Conservation (phyloP, 2,888 invertebrate genomes). For the Scotopteryx bipunctaria region DNA sequence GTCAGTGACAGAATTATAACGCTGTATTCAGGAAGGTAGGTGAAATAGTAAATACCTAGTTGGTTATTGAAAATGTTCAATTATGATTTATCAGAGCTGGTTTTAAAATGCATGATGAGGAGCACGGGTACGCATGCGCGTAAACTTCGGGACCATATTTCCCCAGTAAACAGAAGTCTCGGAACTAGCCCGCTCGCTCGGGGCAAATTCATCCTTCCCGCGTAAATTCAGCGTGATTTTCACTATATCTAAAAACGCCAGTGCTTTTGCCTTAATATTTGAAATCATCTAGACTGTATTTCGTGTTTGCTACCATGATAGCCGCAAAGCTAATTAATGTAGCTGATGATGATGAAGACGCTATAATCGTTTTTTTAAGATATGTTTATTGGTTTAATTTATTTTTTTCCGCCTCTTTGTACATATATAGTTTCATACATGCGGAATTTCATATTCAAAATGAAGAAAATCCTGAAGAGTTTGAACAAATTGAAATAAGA, state of each 20-base stretch:
- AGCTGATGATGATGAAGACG: not conserved
- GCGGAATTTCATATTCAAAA: not conserved
- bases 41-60: no score
- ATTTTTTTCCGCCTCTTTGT: not conserved
- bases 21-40: no score
- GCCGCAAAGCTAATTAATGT: not conserved
- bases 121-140: constrained; percentile 22
- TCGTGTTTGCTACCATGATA: constrained; percentile 4
- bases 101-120: not conserved
- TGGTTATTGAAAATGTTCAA: not conserved
- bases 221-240: constrained; percentile 18
- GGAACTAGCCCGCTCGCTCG: constrained; percentile 6
- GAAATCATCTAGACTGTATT: not conserved
- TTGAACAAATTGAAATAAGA: not conserved
- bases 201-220: not conserved
- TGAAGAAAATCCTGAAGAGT: not conserved
- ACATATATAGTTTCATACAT: not conserved
- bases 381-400: not conserved
- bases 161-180: constrained; percentile 4
- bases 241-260: not conserved
- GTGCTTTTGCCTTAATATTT: constrained; percentile 10
- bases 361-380: not conserved
- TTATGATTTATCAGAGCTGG: not conserved
- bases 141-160: not conserved
- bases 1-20: no score